Evolutionary conservation across 2,888 invertebrate species (phyloP).

Genomic region (Dascillus cervinus): DNA sequence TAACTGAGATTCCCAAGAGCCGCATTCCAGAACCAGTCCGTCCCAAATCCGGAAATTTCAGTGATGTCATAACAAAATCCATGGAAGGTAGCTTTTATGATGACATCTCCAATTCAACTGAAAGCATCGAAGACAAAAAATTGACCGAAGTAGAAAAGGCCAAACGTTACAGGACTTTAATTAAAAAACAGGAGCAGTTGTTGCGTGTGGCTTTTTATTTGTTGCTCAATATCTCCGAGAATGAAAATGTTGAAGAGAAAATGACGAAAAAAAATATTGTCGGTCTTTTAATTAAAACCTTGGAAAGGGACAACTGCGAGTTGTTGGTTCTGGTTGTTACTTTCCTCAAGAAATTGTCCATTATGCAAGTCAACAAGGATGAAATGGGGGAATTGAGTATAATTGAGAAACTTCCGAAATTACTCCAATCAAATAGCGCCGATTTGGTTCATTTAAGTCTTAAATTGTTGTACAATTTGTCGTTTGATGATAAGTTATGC

Average conservation of each 20-base stretch:
- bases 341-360: constrained; percentile 90
- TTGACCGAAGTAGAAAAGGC: constrained; percentile 42
- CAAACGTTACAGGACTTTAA: constrained; percentile 76
- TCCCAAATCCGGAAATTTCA: constrained; percentile 66
- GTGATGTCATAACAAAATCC: constrained; percentile 49
- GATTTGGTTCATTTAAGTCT: constrained; percentile 74
- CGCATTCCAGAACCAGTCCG: constrained; percentile 67
- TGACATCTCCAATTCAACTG: constrained; percentile 39
- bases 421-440: constrained; percentile 59
- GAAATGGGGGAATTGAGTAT: constrained; percentile 78
- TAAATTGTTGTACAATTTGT: constrained; percentile 87
- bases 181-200: constrained; percentile 89
- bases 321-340: constrained; percentile 83
- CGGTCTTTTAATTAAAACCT: constrained; percentile 74
- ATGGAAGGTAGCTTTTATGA: constrained; percentile 65
- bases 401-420: constrained; percentile 73
- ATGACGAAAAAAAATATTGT: constrained; percentile 93
- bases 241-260: constrained; percentile 91
- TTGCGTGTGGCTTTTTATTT: constrained; percentile 87
- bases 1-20: constrained; percentile 59
- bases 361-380: constrained; percentile 91
- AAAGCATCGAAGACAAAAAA: constrained; percentile 39
- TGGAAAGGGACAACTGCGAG: constrained; percentile 87
- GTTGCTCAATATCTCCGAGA: constrained; percentile 91
- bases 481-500: constrained; percentile 83